Evolutionary conservation across 2,888 invertebrate species (phyloP), one percentile per base, ranked within the genome.

Genomic region (Acronicta aceris): DNA sequence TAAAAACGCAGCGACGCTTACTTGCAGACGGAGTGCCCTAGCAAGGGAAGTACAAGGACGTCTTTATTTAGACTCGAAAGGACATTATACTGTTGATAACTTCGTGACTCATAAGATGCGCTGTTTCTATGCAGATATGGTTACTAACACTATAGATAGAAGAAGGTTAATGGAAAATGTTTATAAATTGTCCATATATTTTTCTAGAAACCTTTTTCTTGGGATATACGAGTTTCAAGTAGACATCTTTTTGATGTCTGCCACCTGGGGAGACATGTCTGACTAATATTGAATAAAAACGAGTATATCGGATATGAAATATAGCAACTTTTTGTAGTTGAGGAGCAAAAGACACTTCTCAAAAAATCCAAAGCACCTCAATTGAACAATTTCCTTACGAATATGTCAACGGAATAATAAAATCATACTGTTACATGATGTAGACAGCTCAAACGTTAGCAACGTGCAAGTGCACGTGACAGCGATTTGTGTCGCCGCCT

Each of bases 381-480:
- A n/a, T n/a, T n/a, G n/a, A n/a, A n/a, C 30, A 30, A 30, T 30
- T 8, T 30, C 13, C 13, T 13, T 7, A 13, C 5, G 13, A 5
- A 16, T 3, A 51, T 16, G 15, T 52, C 27, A 48, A 38, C 42
- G 27, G 17, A 55, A 33, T 42, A 40, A 50, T 61, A 41, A 68
- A 62, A 52, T 46, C 12, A 21, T 21, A 21, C 21, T 43, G 13
- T 43, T 12, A 1, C 66, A 17, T 27, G 42, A 40, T 40, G 33
- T 52, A 62, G 56, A 56, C 56, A 40, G 33, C 33, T 30, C n/a
- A 25, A 15, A 46, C 13, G 41, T 50, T 16, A 49, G 10, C 16
- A 57, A 71, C 71, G 74, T 74, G 61, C 10, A 10, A n/a, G 6
- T 33, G 49, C 69, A 72, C 63, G 76, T 75, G 76, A 74, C 54